A percentile compares a stretch with the other conserved stretches of the same genome.
These are phyloP conservation scores for Crypturellus tataupa DNA, from an alignment of 2,797 vertebrate genomes.

Conservation along the genomic window DNA sequence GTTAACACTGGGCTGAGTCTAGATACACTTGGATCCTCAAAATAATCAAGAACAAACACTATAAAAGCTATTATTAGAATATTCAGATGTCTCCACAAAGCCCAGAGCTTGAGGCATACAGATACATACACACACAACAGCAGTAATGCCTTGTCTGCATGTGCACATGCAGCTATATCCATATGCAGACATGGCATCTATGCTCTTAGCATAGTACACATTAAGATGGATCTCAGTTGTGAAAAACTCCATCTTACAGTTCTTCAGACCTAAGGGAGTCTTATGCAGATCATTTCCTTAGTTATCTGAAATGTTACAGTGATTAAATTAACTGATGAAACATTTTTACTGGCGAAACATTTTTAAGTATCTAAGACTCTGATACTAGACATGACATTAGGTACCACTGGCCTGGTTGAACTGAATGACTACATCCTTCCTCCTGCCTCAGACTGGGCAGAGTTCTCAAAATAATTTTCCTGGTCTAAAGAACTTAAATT, in stretches of 20 bases:
- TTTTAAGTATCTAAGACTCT: neutral
- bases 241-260: neutral
- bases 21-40: neutral
- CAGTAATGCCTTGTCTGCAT: rapidly evolving
- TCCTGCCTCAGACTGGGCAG: neutral
- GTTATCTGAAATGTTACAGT: neutral
- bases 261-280: neutral
- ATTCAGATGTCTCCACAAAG: neutral
- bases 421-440: neutral
- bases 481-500: neutral
- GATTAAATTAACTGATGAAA: neutral
- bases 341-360: neutral
- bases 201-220: neutral
- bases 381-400: neutral
- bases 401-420: neutral
- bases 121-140: too few relatives aligned
- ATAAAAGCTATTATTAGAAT: neutral
- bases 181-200: rapidly evolving
- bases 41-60: neutral
- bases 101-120: neutral
- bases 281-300: neutral
- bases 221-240: neutral
- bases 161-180: neutral
- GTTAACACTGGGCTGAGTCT: neutral
- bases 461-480: neutral